Evolutionary conservation across 2,888 invertebrate genomes (phyloP), one percentile per base, ranked within the genome.

Genomic region (Masnerella sp.): DNA sequence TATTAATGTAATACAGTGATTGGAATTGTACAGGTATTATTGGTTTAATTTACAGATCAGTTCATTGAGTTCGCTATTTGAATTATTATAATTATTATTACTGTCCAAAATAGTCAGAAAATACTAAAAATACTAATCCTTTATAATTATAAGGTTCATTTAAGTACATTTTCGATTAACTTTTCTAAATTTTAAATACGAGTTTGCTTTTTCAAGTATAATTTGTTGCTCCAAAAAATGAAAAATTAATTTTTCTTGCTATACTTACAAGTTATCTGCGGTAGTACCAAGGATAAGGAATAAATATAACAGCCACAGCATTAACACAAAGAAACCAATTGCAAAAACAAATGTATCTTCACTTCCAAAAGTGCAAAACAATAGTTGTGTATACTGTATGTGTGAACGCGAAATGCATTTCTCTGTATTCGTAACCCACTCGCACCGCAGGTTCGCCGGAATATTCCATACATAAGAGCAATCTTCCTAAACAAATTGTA

Each of bases 201-300:
- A 22, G n/a, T 9, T n/a, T 30, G n/a, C n/a, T 30, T 30, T 30
- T 30, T 8, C 4, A 32, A 32, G 1, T 28, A 28, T n/a, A 1
- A 28, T 28, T 28, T 28, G 1, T n/a, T 9, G n/a, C 28, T 9
- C 2, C 28, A 3, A 28, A 28, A 3, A n/a, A 4, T 4, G 9
- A 1, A 32, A 9, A 9, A 4, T 32, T n/a, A 8, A 9, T 1
- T 32, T 4, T 4, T 32, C n/a, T n/a, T n/a, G n/a, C 7, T 56
- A 12, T 51, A 59, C 74, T 89, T 87, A 91, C 91, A 90, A 91
- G 83, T 89, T 89, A 82, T 91, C 91, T 1, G 91, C 90, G 0
- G 90, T 89, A 1, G 88, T 88, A 1, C 89, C 91, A 43, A 91
- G 84, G 14, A 89, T 88, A 32, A 90, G 80, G 77, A 91, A 91